phyloP scores from a whole-genome alignment of 1,140 invertebrate genomes.

The Drosophila suzukii region DNA sequence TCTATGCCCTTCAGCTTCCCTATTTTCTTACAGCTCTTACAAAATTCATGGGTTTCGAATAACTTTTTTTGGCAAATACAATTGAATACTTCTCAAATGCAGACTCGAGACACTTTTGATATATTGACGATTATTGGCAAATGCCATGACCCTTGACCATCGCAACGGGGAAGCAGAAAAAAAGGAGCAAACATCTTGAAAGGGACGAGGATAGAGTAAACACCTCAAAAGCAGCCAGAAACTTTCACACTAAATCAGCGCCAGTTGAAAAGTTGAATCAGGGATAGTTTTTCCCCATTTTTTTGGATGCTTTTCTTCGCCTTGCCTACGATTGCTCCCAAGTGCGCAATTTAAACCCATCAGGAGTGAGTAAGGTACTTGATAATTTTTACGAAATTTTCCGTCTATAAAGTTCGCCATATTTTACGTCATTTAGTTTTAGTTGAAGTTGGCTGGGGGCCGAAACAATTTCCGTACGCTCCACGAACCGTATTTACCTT shows the following conservation, averaged over 20 bases:
- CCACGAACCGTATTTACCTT: slow-evolving; percentile 56
- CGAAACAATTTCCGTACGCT: slow-evolving; percentile 37
- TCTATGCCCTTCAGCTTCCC: background rate
- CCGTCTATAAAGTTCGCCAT: slow-evolving; percentile 59
- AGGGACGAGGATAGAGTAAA: slow-evolving; percentile 39
- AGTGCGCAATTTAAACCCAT: slow-evolving; percentile 74
- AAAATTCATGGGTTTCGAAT: slow-evolving; percentile 9
- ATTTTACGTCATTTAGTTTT: slow-evolving; percentile 76
- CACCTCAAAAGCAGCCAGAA: slow-evolving; percentile 54
- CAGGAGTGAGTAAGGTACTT: slow-evolving; percentile 68
- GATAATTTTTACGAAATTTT: slow-evolving; percentile 46
- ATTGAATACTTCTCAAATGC: slow-evolving; percentile 59
- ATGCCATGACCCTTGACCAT: slow-evolving; percentile 50
- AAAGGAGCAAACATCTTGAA: slow-evolving; percentile 19
- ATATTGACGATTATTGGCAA: slow-evolving; percentile 79
- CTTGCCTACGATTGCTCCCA: slow-evolving; percentile 66
- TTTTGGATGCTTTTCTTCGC: background rate
- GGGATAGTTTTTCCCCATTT: slow-evolving; percentile 45
- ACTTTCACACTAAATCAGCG: slow-evolving; percentile 80
- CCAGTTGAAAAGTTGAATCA: slow-evolving; percentile 60
- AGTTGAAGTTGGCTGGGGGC: slow-evolving; percentile 40
- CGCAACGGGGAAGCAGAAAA: slow-evolving; percentile 26
- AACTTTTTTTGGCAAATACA: slow-evolving; percentile 18
- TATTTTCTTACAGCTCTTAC: background rate
- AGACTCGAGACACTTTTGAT: slow-evolving; percentile 68